Percentiles rank a stretch among this genome's conserved stretches.
Evolutionary conservation across 2,797 vertebrate species (phyloP).

Genomic region (Sciaenops ocellatus): DNA sequence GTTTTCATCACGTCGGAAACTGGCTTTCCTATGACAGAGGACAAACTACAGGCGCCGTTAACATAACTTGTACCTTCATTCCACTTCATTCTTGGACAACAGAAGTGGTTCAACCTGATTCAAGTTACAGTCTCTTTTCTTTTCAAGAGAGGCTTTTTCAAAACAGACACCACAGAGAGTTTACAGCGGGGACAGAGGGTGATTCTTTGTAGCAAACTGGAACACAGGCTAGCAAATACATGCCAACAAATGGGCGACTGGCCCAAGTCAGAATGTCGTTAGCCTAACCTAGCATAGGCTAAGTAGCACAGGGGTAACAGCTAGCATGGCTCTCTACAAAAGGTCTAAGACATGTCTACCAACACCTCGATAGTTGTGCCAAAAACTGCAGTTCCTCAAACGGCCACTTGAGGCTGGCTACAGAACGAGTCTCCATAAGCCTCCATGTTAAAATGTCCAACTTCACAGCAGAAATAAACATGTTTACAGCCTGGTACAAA

Average conservation of each 20-base stretch:
- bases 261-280: background rate
- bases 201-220: background rate
- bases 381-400: too few species aligned
- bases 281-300: background rate
- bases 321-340: background rate
- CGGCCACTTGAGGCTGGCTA: too few species aligned
- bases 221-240: background rate
- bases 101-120: conserved; percentile 51
- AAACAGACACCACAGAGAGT: background rate
- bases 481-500: too few species aligned
- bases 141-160: background rate
- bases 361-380: background rate
- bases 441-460: too few species aligned
- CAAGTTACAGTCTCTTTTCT: background rate
- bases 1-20: background rate
- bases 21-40: background rate
- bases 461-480: too few species aligned
- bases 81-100: conserved; percentile 5
- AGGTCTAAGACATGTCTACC: background rate
- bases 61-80: background rate
- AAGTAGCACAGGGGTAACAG: background rate
- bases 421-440: too few species aligned
- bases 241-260: background rate
- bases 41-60: background rate
- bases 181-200: background rate